Percentiles rank a stretch among this genome's conserved stretches.
phyloP scores from a whole-genome alignment of 2,888 invertebrate genomes.

The Ditula angustiorana region DNA sequence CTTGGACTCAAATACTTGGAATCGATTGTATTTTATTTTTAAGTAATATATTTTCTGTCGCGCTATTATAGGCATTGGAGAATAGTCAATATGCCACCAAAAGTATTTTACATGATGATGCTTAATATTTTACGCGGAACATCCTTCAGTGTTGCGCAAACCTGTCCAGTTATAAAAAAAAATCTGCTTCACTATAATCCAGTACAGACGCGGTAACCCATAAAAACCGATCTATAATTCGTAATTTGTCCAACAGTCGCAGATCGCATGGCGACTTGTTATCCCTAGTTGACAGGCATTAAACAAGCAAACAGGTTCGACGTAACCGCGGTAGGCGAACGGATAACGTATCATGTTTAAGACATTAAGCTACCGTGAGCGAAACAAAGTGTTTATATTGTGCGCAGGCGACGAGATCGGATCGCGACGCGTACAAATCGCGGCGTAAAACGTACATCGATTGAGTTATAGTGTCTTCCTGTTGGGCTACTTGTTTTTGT shows the following conservation, averaged over 20 bases:
- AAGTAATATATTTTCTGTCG: too few species aligned
- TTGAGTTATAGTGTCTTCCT: slow-evolving; percentile 86
- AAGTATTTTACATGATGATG: too few species aligned
- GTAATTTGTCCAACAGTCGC: slow-evolving; percentile 14
- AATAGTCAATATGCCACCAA: too few species aligned
- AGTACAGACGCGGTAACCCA: background rate
- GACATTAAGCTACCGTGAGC: slow-evolving; percentile 75
- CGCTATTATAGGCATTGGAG: too few species aligned
- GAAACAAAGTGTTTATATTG: slow-evolving; percentile 65
- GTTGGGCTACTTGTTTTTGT: slow-evolving; percentile 84
- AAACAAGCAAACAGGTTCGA: slow-evolving; percentile 53
- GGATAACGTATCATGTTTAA: slow-evolving; percentile 72
- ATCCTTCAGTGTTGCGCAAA: too few species aligned
- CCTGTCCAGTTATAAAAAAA: too few species aligned
- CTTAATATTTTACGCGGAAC: too few species aligned
- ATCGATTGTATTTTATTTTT: slow-evolving; percentile 4
- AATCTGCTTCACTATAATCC: background rate
- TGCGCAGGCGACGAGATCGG: slow-evolving; percentile 70
- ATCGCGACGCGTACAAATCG: slow-evolving; percentile 84
- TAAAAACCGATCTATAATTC: background rate
- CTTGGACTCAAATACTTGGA: slow-evolving; percentile 10
- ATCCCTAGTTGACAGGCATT: slow-evolving; percentile 31
- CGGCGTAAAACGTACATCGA: slow-evolving; percentile 71
- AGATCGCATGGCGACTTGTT: slow-evolving; percentile 28
- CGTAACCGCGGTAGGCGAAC: slow-evolving; percentile 67